Evolutionary conservation across 2,888 invertebrate species (phyloP).

Genomic region (Gisinianus flammeolus): DNA sequence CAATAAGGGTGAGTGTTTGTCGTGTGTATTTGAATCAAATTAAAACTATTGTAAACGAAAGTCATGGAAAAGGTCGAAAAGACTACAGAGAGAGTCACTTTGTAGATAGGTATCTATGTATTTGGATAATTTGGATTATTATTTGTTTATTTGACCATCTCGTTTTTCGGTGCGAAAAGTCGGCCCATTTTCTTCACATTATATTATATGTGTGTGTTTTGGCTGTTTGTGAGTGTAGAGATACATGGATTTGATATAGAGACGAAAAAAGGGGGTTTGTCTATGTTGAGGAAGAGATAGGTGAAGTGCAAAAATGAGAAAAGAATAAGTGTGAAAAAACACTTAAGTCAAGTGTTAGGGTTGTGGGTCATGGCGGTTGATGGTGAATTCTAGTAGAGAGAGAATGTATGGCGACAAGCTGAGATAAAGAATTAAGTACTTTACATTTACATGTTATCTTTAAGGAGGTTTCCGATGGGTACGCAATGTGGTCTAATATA

Average conservation of each 20-base stretch:
- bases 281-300: background rate
- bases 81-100: background rate
- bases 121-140: background rate
- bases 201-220: background rate
- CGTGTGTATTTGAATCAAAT: too few species aligned
- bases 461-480: conserved; percentile 8
- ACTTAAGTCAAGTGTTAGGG: conserved; percentile 20
- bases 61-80: background rate
- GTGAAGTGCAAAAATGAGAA: background rate
- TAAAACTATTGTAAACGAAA: background rate
- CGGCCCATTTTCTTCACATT: background rate
- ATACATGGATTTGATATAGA: background rate
- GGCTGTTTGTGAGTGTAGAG: background rate
- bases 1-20: too few species aligned
- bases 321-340: conserved; percentile 27
- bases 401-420: background rate
- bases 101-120: background rate
- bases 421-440: background rate
- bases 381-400: background rate
- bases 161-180: background rate
- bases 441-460: conserved; percentile 15
- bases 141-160: background rate
- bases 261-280: background rate
- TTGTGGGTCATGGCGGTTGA: conserved; percentile 18
- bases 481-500: background rate